Evolutionary conservation across 2,888 invertebrate species (phyloP).

Genomic region (Acleris sparsana): DNA sequence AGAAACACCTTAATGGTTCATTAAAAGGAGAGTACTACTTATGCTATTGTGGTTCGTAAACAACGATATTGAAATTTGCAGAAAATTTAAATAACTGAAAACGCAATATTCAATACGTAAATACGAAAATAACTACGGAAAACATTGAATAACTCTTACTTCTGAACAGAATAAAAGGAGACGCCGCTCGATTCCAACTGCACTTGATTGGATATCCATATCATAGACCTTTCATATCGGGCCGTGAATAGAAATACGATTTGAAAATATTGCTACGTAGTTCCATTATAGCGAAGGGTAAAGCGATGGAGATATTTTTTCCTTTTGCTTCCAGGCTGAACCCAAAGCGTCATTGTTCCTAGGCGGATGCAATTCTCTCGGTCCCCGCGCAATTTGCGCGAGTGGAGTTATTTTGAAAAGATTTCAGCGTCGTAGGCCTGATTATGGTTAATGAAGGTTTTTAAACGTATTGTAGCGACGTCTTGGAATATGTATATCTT

Average conservation of each 20-base stretch:
- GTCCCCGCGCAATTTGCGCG: slow-evolving; percentile 78
- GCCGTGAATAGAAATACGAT: slow-evolving; percentile 9
- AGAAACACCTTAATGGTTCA: too few relatives aligned
- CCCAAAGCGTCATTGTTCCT: slow-evolving; percentile 78
- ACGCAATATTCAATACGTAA: not conserved
- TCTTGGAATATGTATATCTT: not conserved
- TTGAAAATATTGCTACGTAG: slow-evolving; percentile 19
- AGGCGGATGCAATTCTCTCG: slow-evolving; percentile 81
- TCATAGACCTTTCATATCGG: slow-evolving; percentile 13
- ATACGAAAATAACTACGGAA: not conserved
- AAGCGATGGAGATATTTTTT: slow-evolving; percentile 71
- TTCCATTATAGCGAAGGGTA: slow-evolving; percentile 60
- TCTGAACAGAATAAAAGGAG: not conserved
- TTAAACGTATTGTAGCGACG: not conserved
- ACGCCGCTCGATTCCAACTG: not conserved
- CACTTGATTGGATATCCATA: slow-evolving; percentile 3
- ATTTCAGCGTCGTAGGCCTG: slow-evolving; percentile 58
- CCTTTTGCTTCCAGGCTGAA: slow-evolving; percentile 64
- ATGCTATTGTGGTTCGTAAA: too few relatives aligned
- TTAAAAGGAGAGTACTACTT: too few relatives aligned
- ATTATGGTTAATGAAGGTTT: slow-evolving; percentile 55
- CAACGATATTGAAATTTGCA: too few relatives aligned
- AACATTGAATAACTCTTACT: not conserved
- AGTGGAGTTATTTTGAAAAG: slow-evolving; percentile 77
- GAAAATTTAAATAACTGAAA: too few relatives aligned